Evolutionary conservation across 2,888 invertebrate species (phyloP).

Genomic region (Timema cristinae): DNA sequence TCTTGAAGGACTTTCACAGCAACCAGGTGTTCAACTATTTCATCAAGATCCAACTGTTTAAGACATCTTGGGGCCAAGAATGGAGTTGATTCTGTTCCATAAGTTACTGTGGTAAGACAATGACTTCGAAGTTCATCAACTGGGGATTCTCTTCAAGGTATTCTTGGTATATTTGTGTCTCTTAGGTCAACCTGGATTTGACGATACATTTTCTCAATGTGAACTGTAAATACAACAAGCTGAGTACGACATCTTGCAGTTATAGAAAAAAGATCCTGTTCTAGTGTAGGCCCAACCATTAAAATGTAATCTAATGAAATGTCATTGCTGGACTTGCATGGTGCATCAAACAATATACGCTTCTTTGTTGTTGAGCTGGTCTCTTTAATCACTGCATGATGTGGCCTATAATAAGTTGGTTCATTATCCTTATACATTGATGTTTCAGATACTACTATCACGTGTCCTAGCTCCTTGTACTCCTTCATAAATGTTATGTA

Average conservation of each 20-base stretch:
- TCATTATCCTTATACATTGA: background rate
- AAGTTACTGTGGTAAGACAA: background rate
- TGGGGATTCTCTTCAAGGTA: background rate
- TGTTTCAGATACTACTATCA: background rate
- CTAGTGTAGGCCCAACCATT: background rate
- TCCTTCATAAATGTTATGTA: background rate
- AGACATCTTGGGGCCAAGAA: background rate
- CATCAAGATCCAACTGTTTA: background rate
- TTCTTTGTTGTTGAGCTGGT: background rate
- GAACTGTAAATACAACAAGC: background rate
- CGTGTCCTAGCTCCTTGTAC: background rate
- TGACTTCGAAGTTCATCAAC: background rate
- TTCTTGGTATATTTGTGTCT: constrained; percentile 1
- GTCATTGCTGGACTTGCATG: background rate
- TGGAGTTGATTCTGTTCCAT: constrained; percentile 12
- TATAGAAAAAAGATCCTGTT: background rate
- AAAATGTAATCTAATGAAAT: background rate
- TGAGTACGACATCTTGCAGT: background rate
- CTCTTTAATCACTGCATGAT: background rate
- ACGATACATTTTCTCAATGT: constrained; percentile 9
- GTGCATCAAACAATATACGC: background rate
- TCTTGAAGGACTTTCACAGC: background rate
- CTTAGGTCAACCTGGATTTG: background rate
- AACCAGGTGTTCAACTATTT: background rate
- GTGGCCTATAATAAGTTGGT: background rate